Base-by-base conservation (phyloP, 2,888 invertebrate species). In the Drosophila neotestacea region DNA sequence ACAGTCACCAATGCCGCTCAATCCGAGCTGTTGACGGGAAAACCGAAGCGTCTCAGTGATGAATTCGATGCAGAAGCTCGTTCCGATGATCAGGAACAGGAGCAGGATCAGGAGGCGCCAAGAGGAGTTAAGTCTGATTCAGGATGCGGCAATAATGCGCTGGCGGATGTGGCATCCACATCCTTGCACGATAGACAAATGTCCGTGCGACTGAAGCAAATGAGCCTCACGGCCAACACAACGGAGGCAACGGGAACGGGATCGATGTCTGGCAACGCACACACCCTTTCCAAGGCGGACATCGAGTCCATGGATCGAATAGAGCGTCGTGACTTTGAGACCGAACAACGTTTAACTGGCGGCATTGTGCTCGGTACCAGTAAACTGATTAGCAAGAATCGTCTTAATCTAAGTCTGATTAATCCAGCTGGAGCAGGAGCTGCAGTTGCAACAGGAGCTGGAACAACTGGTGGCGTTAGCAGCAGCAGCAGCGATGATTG, bases 221-320 rank as follows among this genome's bases (percentile, higher is more conserved):
- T 91, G 85, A 91, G 88, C 73, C 84, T 91, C 10, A 91, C 89
- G 59, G 71, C 83, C 39, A 86, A 68, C 16, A 68, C 52, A 10
- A 30, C 41, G 11, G 55, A 44, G n/a, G n/a, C 79, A 4, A 70
- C 67, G 22, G 22, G 22, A 22, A 22, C 22, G 22, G 22, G 22
- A 22, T 22, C 22, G 22, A 22, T 22, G 56, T 38, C 46, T 10
- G 11, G 6, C 42, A 9, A 30, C 13, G 32, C 55, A 1, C 58
- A 48, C n/a, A 58, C 48, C 39, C 62, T 79, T 4, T 69, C 80
- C 27, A 77, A 89, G 48, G 90, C 91, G 36, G 91, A 92, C 66
- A 92, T 92, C 59, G 91, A 92, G 83, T 92, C 92, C 10, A 92
- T 93, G 91, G 93, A 92, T 83, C 89, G 91, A 66, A 91, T 92